These are phyloP conservation scores for Charaxes varanes DNA, from an alignment of 1,140 invertebrate species.

Conservation along the genomic window DNA sequence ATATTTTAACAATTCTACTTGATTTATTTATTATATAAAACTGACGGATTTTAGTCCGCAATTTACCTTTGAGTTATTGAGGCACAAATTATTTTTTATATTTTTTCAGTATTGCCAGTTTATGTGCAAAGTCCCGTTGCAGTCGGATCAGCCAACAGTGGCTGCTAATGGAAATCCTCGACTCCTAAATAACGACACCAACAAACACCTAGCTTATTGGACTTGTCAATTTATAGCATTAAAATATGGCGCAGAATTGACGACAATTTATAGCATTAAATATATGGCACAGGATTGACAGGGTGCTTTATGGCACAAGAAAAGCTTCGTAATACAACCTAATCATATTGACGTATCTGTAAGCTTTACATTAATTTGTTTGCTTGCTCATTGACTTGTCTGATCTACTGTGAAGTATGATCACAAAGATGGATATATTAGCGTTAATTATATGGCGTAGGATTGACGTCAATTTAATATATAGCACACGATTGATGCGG, in stretches of 20 bases:
- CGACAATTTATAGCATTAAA: neutral
- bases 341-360: neutral
- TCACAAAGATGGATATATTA: too few species aligned
- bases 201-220: constrained; percentile 22
- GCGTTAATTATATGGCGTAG: too few species aligned
- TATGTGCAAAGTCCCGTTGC: constrained; percentile 15
- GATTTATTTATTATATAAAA: too few species aligned
- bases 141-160: constrained; percentile 22
- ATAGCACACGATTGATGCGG: too few species aligned
- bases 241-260: neutral
- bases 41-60: too few species aligned
- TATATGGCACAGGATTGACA: constrained; percentile 1
- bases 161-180: constrained; percentile 24
- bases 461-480: too few species aligned
- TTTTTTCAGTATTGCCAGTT: too few species aligned
- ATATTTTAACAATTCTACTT: too few species aligned
- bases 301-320: neutral
- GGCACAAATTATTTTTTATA: too few species aligned
- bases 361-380: neutral
- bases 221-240: constrained; percentile 2
- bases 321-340: neutral
- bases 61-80: too few species aligned
- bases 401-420: too few species aligned
- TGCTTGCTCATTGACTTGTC: neutral
- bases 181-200: constrained; percentile 21